These are phyloP conservation scores for Propithecus coquereli DNA, from an alignment of 2,113 vertebrate genomes.

Conservation along the genomic window DNA sequence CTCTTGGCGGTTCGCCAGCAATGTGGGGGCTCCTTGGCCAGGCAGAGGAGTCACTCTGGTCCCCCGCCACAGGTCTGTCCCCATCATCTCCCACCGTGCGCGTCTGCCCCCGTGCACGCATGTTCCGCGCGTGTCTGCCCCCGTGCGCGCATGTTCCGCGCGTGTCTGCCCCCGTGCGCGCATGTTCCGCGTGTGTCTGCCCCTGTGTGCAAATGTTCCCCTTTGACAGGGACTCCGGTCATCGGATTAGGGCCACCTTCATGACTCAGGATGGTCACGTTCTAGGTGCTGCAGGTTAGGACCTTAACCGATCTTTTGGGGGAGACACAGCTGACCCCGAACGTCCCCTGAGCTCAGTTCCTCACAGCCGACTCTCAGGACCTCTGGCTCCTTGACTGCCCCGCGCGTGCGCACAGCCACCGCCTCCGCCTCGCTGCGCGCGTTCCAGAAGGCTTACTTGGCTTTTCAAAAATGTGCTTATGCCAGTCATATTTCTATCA, in stretches of 20 bases:
- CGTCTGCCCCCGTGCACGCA: not conserved
- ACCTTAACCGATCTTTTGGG: not conserved
- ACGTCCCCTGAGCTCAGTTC: not conserved
- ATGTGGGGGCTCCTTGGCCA: fast-evolving
- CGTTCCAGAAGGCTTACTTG: not conserved
- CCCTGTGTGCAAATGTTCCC: not conserved
- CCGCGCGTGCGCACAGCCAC: no score
- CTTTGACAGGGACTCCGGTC: not conserved
- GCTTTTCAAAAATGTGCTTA: not conserved
- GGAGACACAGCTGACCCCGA: fast-evolving
- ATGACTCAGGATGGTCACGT: not conserved
- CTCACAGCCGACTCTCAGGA: no score
- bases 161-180: not conserved
- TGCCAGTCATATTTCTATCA: not conserved
- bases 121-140: not conserved
- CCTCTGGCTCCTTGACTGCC: no score
- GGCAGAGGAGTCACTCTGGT: fast-evolving
- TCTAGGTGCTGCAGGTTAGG: not conserved
- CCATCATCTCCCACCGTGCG: fast-evolving
- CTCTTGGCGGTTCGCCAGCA: not conserved
- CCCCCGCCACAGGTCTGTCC: not conserved
- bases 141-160: not conserved
- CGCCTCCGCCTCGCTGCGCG: fast-evolving
- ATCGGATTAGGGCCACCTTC: not conserved
- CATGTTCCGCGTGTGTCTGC: not conserved